Base-by-base conservation (phyloP, 2,113 vertebrate species). In the Myocastor coypus region DNA sequence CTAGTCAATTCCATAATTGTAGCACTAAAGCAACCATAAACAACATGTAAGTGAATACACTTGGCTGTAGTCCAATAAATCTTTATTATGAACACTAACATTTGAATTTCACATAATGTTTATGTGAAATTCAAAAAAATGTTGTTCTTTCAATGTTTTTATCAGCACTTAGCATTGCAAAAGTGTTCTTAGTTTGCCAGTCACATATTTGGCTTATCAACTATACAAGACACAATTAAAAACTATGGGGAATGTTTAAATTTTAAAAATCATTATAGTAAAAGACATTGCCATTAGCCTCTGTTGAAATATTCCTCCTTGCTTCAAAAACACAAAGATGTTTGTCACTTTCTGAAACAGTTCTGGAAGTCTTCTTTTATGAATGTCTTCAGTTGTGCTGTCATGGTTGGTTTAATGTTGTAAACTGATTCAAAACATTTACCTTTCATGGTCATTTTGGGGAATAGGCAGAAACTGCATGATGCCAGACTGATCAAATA, bases 81-180 rank as follows among this genome's bases (percentile, higher is more conserved):
- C 30, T 87, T 84, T 90, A 46, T 24, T 68, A 69, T 52, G 81
- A 50, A 78, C 37, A 59, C n/a, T 78, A 77, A 71, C 59, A 92
- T 87, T 50, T 68, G 14, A 91, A 75, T 83, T 94, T 93, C 66
- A 71, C 19, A 2, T 77, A 16, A n/a, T 87, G 63, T 61, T 91
- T 63, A 40, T 6, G 4, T 77, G 6, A 57, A 19, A 57, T 57
- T 46, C 46, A 64, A 19, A 32, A 32, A 91, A 82, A 89, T 77
- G 13, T 11, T 78, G 12, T 78, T 64, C 28, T 93, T 84, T 34
- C 1, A 20, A 5, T 59, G 71, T 61, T 46, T 52, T 61, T 40
- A 66, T 28, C 40, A 80, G 77, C 63, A 42, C 64, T 92, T 93
- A 93, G 89, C 85, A 91, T 84, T 81, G 42, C 64, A 80, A 71